Evolutionary conservation across 2,797 vertebrate genomes (phyloP).

Genomic region (Callimico goeldii): DNA sequence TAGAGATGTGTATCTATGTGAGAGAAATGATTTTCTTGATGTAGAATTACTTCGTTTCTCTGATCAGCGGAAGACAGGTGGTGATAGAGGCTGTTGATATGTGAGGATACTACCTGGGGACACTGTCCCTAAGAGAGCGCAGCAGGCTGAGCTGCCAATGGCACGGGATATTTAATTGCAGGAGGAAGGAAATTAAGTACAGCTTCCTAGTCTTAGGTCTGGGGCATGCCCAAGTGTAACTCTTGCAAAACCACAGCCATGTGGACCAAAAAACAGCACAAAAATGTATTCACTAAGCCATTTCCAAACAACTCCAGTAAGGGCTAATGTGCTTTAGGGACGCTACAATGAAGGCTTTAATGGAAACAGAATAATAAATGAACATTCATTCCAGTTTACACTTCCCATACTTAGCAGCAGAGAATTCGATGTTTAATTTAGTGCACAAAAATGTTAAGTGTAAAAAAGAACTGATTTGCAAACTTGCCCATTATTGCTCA

Average conservation of each 20-base stretch:
- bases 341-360: not conserved
- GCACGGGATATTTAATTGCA: accelerated
- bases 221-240: not conserved
- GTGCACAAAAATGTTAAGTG: not conserved
- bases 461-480: not conserved
- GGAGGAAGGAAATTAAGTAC: not conserved
- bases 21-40: not conserved
- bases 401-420: not conserved
- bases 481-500: not conserved
- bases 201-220: not conserved
- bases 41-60: not conserved
- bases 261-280: accelerated
- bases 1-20: not conserved
- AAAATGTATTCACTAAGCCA: not conserved
- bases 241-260: not conserved
- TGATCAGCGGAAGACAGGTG: not conserved
- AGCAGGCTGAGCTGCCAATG: accelerated
- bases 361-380: not conserved
- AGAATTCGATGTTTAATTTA: not conserved
- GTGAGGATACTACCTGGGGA: not conserved
- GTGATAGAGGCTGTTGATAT: not conserved
- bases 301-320: not conserved
- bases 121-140: not conserved
- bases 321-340: not conserved
- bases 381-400: too few species aligned